Conservation (phyloP, 2,113 vertebrate genomes). For the Pagrus major region DNA sequence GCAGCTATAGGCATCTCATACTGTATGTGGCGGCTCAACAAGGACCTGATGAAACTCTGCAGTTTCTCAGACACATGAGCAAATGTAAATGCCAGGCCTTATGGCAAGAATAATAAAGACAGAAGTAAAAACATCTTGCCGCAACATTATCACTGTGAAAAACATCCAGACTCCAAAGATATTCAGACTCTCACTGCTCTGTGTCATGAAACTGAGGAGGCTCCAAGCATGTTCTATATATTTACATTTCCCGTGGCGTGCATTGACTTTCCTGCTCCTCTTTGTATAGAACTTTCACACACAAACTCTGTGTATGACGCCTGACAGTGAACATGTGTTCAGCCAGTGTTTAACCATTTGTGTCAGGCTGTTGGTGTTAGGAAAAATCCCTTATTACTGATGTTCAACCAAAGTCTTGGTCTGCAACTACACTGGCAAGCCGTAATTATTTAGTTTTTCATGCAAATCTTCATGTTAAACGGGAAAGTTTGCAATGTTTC, state of each 20-base stretch:
- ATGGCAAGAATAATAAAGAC: conserved; percentile 31
- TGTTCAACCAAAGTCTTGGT: neutral
- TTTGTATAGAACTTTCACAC: neutral
- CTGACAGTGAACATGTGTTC: conserved; percentile 4
- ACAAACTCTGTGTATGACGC: neutral
- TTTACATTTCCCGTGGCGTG: neutral
- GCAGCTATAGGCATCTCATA: conserved; percentile 8
- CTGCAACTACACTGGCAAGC: neutral
- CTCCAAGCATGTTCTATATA: neutral
- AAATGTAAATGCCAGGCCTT: conserved; percentile 20
- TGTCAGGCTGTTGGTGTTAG: neutral
- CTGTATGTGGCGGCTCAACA: conserved; percentile 12
- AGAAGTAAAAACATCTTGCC: neutral
- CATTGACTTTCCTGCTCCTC: neutral
- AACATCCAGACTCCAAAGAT: neutral
- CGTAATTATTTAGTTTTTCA: neutral
- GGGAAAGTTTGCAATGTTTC: neutral
- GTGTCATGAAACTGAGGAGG: neutral
- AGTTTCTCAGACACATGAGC: conserved; percentile 18
- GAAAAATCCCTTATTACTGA: neutral
- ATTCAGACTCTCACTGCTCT: neutral
- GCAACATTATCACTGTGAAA: neutral
- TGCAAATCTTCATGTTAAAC: neutral
- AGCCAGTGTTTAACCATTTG: neutral
- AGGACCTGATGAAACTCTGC: conserved; percentile 8